Percentiles rank a stretch among this genome's conserved stretches.
Evolutionary conservation across 92 coral and sea anemone species (phyloP).

Genomic region (Siderastrea radians): DNA sequence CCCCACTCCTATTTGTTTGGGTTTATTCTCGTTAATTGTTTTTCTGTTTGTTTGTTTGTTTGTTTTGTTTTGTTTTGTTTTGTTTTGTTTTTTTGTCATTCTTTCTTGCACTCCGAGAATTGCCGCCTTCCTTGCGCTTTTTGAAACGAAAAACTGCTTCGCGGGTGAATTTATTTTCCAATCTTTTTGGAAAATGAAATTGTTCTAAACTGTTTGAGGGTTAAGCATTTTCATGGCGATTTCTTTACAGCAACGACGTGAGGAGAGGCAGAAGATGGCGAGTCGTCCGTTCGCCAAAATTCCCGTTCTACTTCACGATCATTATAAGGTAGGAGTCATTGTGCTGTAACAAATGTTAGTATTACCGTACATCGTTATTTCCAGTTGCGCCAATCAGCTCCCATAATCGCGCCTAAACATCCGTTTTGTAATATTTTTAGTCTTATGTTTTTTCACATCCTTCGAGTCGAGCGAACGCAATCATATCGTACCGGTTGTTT

Average conservation of each 20-base stretch:
- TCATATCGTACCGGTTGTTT: not conserved
- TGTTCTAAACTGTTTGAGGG: not conserved
- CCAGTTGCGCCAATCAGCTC: too few relatives aligned
- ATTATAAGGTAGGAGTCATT: conserved; percentile 13
- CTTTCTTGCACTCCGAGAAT: too few relatives aligned
- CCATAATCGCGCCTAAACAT: too few relatives aligned
- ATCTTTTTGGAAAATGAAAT: not conserved
- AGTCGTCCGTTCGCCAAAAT: conserved; percentile 80
- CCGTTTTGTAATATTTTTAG: too few relatives aligned
- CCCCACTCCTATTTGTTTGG: too few relatives aligned
- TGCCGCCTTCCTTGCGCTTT: not conserved
- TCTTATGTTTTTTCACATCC: not conserved
- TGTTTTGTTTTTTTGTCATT: too few relatives aligned
- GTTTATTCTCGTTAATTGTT: too few relatives aligned
- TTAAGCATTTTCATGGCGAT: not conserved
- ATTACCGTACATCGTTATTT: not conserved
- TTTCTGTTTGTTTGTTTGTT: too few relatives aligned
- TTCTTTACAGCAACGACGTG: conserved; percentile 68
- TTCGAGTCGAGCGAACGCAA: not conserved
- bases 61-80: too few relatives aligned
- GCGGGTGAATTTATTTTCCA: too few relatives aligned
- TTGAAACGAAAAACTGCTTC: not conserved
- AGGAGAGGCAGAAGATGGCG: conserved; percentile 79
- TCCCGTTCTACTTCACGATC: conserved; percentile 47
- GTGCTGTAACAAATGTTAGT: not conserved